Evolutionary conservation across 1,140 invertebrate species (phyloP).

Genomic region (roundworm (Caenorhabditis elegans)): WBcel235 BX284603.4:6952501-6953000

Average conservation of each 20-base stretch:
- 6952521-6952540: neutral
- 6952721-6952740: neutral
- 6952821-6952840: neutral
- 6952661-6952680: neutral
- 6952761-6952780: neutral
- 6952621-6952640: neutral
- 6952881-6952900: neutral
- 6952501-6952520: neutral
- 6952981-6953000: slow-evolving; percentile 8
- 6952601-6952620: neutral
- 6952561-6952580: slow-evolving; percentile 16
- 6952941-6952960: neutral
- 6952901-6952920: neutral
- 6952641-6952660: neutral
- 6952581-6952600: neutral
- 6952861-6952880: neutral
- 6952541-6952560: neutral
- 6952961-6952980: slow-evolving; percentile 74
- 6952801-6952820: slow-evolving; percentile 29
- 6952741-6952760: neutral
- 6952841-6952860: neutral
- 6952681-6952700: neutral
- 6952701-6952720: no score
- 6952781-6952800: neutral
- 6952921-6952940: neutral